Evolutionary conservation across 2,888 invertebrate genomes (phyloP).

Genomic region (Perdita meconis): DNA sequence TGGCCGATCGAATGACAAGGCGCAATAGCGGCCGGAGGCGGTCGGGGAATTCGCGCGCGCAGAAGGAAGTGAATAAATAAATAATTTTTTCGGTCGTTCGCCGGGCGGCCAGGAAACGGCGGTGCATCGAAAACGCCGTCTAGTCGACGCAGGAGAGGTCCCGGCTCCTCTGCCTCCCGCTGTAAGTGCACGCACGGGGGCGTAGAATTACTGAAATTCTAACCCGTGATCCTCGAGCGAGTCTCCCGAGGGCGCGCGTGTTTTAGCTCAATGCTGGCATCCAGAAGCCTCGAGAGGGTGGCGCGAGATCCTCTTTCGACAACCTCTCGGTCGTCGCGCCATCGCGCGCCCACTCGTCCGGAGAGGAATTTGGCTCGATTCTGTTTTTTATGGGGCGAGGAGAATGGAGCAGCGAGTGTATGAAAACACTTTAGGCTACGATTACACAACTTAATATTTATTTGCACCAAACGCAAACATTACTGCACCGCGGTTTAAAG

Average conservation of each 20-base stretch:
- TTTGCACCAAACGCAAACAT: too few relatives aligned
- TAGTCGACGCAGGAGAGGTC: too few relatives aligned
- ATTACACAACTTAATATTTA: too few relatives aligned
- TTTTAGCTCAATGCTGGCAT: slow-evolving; percentile 60
- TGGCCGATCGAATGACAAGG: slow-evolving; percentile 43
- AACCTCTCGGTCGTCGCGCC: too few relatives aligned
- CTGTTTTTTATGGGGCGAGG: too few relatives aligned
- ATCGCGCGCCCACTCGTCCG: too few relatives aligned
- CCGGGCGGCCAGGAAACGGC: slow-evolving; percentile 28
- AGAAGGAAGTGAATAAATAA: slow-evolving; percentile 50
- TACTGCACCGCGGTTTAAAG: too few relatives aligned
- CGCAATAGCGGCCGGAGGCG: slow-evolving; percentile 30
- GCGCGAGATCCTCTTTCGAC: slow-evolving; percentile 43
- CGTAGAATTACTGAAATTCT: slow-evolving; percentile 70
- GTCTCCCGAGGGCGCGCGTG: slow-evolving; percentile 40
- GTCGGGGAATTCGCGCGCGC: background rate
- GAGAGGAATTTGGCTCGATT: too few relatives aligned
- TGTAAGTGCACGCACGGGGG: slow-evolving; percentile 47
- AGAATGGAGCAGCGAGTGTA: too few relatives aligned
- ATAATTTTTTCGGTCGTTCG: slow-evolving; percentile 55
- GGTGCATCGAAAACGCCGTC: slow-evolving; percentile 19
- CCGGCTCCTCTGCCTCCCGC: too few relatives aligned
- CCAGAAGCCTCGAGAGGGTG: slow-evolving; percentile 54
- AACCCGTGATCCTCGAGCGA: slow-evolving; percentile 51
- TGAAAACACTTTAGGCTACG: too few relatives aligned